Evolutionary conservation across 2,113 vertebrate genomes (phyloP), one percentile per base, ranked within the genome.

Genomic region (Myxocyprinus asiaticus): DNA sequence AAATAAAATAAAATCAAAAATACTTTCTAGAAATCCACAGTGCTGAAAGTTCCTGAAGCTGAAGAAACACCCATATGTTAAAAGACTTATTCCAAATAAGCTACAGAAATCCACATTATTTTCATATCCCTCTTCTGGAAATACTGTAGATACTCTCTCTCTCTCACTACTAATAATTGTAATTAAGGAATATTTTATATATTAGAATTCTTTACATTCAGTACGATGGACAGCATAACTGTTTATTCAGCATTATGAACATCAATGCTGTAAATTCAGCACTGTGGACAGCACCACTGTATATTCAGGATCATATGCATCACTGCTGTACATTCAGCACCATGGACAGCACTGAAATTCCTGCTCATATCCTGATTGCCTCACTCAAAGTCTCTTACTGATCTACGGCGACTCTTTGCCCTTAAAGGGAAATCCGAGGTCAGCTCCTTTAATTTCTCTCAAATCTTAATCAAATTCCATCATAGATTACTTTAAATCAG

Each of bases 161-260:
- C 22, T 33, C 22, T 1, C 22, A n/a, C 3, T 1, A 33, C 1
- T 33, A 33, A 33, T 33, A 33, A 33, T 33, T 33, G 22, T 33
- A 33, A 33, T 33, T 33, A 33, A 33, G 22, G 22, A 33, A 33
- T 33, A 33, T 33, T 33, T 33, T 33, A 33, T 33, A 33, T 33
- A 33, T 33, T 33, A 33, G 1, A 33, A 33, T 33, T 33, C 1
- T 33, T 33, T 55, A 9, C 4, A 9, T 7, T 48, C 47, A 48
- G 6, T 6, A 48, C 47, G 0, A 48, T 8, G 47, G 47, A 48
- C 47, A 48, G 8, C 47, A 48, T 8, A 48, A n/a, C n/a, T n/a
- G n/a, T n/a, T n/a, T n/a, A n/a, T n/a, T n/a, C n/a, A n/a, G n/a
- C 71, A 74, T 58, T 45, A 50, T 1, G 71, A 58, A 74, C 44